Conservation (phyloP, 2,797 vertebrate species). For the Microctenopoma lineatum region DNA sequence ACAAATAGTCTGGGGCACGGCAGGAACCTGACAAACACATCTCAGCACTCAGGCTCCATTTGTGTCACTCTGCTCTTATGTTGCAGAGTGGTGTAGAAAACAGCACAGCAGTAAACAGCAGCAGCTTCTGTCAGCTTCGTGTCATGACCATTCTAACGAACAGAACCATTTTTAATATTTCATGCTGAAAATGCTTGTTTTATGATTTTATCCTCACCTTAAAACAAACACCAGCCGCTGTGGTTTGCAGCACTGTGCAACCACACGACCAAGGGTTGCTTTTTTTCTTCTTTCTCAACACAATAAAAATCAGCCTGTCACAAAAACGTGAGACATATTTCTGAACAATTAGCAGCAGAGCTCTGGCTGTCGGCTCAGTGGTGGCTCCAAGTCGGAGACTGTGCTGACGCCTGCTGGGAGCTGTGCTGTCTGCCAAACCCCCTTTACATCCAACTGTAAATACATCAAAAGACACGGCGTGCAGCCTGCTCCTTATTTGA, state of each 20-base stretch:
- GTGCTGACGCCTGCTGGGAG: conserved; percentile 25
- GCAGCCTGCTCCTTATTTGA: conserved; percentile 30
- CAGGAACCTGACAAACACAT: conserved; percentile 16
- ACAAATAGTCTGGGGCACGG: neutral
- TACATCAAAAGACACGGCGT: conserved; percentile 34
- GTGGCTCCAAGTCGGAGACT: conserved; percentile 14
- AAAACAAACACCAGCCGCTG: neutral
- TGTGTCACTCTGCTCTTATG: conserved; percentile 7
- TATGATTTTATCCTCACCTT: neutral
- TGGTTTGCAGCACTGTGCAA: neutral
- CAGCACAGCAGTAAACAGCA: neutral
- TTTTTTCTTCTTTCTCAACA: conserved; percentile 7
- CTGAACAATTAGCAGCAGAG: conserved; percentile 13
- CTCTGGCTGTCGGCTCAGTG: neutral
- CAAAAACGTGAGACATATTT: conserved; percentile 20
- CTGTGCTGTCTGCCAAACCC: neutral
- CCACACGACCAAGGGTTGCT: conserved; percentile 1
- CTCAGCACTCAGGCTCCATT: conserved; percentile 18
- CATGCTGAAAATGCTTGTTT: neutral
- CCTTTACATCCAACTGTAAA: conserved; percentile 29
- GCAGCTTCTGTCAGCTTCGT: conserved; percentile 1
- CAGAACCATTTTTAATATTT: neutral
- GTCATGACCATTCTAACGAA: neutral
- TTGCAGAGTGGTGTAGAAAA: neutral
- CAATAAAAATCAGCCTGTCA: conserved; percentile 15